Percentiles rank a stretch among this genome's conserved stretches.
phyloP scores from a whole-genome alignment of 2,797 vertebrate genomes.

The Sebastes steindachneri region DNA sequence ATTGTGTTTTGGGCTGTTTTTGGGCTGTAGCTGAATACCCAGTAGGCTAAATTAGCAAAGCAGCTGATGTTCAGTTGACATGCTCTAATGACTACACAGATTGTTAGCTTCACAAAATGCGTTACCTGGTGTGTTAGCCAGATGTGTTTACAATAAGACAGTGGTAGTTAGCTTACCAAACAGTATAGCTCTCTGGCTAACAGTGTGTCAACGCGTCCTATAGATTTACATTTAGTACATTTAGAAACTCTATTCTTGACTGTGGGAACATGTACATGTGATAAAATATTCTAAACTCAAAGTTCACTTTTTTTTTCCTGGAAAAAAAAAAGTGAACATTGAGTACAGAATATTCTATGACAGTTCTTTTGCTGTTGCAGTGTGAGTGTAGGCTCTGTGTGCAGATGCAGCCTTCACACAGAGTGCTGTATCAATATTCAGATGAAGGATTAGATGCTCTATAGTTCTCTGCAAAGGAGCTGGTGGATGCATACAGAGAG shows the following conservation, averaged over 20 bases:
- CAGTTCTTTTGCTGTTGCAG: background rate
- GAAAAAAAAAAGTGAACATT: background rate
- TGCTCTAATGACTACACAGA: background rate
- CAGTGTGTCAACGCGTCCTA: background rate
- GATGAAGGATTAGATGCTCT: conserved; percentile 27
- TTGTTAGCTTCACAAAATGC: background rate
- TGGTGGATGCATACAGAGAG: conserved; percentile 23
- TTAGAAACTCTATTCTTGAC: background rate
- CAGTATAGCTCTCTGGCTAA: background rate
- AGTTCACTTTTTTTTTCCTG: background rate
- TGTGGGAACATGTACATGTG: background rate
- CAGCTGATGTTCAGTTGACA: background rate
- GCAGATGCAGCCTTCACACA: conserved; percentile 19
- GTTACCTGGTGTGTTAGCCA: background rate
- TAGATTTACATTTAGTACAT: background rate
- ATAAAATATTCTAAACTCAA: background rate
- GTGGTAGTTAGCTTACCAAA: background rate
- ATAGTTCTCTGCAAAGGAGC: conserved; percentile 40
- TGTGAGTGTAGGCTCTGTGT: conserved; percentile 3
- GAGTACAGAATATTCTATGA: background rate
- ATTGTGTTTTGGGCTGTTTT: background rate
- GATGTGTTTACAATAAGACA: background rate
- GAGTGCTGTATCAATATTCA: conserved; percentile 51
- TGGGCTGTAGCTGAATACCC: background rate
- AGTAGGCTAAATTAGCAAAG: conserved; percentile 9